These are phyloP conservation scores for Thrips palmi DNA, from an alignment of 1,140 invertebrate species.

Conservation along the genomic window DNA sequence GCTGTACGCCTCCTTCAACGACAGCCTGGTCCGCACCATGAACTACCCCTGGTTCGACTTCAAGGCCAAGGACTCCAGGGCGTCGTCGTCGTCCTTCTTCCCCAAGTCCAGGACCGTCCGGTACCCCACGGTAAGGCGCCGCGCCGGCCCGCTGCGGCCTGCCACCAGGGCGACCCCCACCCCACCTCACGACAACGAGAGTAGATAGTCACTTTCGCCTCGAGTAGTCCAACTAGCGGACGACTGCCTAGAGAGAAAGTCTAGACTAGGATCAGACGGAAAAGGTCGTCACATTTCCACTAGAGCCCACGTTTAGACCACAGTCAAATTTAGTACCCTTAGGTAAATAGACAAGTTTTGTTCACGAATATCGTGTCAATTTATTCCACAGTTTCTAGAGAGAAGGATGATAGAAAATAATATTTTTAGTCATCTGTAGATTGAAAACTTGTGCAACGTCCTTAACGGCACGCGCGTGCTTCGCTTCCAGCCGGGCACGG, in stretches of 20 bases:
- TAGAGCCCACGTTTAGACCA: too few species aligned
- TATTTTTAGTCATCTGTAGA: background rate
- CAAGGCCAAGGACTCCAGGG: conserved; percentile 28
- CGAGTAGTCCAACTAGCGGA: too few species aligned
- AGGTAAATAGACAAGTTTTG: too few species aligned
- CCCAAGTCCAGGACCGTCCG: conserved; percentile 54
- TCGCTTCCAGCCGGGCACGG: conserved; percentile 49
- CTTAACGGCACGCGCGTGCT: background rate
- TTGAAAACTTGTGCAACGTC: background rate
- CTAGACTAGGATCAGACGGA: too few species aligned
- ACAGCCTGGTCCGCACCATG: conserved; percentile 53
- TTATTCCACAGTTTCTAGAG: too few species aligned
- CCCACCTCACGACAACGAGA: too few species aligned
- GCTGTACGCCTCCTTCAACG: conserved; percentile 75
- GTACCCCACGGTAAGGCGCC: conserved; percentile 45
- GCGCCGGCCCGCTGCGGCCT: background rate
- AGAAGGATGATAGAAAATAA: too few species aligned
- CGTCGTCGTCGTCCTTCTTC: conserved; percentile 29
- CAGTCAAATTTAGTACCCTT: too few species aligned
- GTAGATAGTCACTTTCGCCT: too few species aligned
- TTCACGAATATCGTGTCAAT: too few species aligned
- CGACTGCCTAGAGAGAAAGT: too few species aligned
- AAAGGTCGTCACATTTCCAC: too few species aligned
- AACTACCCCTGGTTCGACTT: conserved; percentile 56
- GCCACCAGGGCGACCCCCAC: background rate